Percentiles rank a stretch among this genome's conserved stretches.
These are phyloP conservation scores for Vollenhovia emeryi DNA, from an alignment of 1,140 invertebrate genomes.

Conservation along the genomic window DNA sequence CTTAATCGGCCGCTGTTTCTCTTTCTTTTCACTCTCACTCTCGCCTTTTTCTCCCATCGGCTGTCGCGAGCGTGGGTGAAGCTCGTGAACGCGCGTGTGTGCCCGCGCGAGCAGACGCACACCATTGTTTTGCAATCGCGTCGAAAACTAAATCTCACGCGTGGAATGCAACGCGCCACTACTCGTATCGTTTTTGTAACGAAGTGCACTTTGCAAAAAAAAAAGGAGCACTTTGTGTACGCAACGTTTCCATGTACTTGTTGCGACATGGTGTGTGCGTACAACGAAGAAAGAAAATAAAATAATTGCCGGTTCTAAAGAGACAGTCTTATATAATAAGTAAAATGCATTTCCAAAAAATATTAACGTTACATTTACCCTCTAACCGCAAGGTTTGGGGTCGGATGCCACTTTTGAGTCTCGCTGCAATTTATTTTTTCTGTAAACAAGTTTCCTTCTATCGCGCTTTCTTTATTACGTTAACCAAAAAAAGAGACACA, in stretches of 20 bases:
- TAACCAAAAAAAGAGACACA: too few relatives aligned
- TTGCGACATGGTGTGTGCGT: neutral
- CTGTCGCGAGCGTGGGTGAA: constrained; percentile 50
- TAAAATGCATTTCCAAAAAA: neutral
- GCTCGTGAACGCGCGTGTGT: neutral
- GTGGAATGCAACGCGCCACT: neutral
- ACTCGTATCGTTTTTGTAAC: neutral
- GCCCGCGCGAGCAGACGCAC: neutral
- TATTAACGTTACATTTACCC: too few relatives aligned
- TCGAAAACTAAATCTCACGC: constrained; percentile 34
- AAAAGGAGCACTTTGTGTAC: neutral
- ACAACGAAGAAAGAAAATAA: neutral
- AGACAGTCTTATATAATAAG: neutral
- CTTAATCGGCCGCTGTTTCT: constrained; percentile 46
- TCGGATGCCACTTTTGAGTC: too few relatives aligned
- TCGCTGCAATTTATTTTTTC: too few relatives aligned
- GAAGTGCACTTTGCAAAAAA: neutral
- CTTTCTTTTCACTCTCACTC: constrained; percentile 54
- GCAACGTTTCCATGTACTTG: neutral
- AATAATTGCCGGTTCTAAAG: neutral
- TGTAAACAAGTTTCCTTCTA: too few relatives aligned
- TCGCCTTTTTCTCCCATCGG: constrained; percentile 31
- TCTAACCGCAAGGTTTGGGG: too few relatives aligned
- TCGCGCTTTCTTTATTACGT: too few relatives aligned
- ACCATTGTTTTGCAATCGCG: constrained; percentile 53